Evolutionary conservation across 2,797 vertebrate genomes (phyloP).

Genomic region (Coracias cyanogaster): DNA sequence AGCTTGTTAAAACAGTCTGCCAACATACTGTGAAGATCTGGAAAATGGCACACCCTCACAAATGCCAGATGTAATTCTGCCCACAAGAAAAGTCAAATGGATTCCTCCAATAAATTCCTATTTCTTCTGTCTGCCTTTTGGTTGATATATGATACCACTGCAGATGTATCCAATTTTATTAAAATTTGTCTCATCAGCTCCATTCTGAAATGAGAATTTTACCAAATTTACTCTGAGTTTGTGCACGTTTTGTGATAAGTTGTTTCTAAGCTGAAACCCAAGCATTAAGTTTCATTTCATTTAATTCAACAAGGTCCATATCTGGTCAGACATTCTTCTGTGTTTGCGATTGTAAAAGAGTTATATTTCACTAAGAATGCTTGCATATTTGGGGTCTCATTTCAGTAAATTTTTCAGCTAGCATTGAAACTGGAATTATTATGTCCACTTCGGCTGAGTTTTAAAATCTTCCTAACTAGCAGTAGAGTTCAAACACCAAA

Average conservation of each 20-base stretch:
- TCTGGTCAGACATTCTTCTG: not conserved
- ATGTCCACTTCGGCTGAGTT: not conserved
- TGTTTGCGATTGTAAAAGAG: not conserved
- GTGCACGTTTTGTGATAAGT: not conserved
- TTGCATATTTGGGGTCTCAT: not conserved
- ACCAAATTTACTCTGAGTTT: slow-evolving; percentile 1
- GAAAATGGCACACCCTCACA: slow-evolving; percentile 68
- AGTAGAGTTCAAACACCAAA: not conserved
- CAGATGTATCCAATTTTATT: slow-evolving; percentile 69
- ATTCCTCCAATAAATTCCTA: slow-evolving; percentile 68
- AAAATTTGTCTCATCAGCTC: slow-evolving; percentile 59
- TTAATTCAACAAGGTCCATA: not conserved
- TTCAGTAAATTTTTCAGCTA: not conserved
- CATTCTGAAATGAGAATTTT: slow-evolving; percentile 38
- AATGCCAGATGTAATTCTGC: slow-evolving; percentile 67
- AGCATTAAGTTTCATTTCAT: not conserved
- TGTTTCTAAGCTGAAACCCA: not conserved
- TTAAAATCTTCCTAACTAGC: not conserved
- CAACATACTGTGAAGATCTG: slow-evolving; percentile 62
- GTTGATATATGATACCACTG: slow-evolving; percentile 59
- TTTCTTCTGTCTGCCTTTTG: slow-evolving; percentile 57
- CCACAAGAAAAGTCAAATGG: slow-evolving; percentile 68
- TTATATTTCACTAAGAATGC: not conserved
- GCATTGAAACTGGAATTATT: not conserved
- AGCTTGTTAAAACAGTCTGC: slow-evolving; percentile 46